Evolutionary conservation across 2,113 vertebrate genomes (phyloP), one percentile per base, ranked within the genome.

Genomic region (Chamaetylas fuelleborni): DNA sequence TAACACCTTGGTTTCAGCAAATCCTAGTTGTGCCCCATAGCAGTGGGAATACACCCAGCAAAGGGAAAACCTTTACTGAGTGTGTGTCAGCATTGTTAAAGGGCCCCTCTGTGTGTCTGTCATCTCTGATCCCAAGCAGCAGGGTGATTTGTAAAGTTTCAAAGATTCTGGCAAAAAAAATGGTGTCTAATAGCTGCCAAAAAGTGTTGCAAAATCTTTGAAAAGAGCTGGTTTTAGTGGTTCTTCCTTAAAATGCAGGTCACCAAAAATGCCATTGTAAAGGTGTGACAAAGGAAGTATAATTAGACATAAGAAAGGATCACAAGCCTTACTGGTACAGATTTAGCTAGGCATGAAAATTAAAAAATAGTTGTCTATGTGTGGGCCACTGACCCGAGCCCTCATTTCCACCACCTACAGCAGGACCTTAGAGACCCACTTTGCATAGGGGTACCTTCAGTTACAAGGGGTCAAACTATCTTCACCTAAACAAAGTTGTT

Each of bases 291-390:
- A 48, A 78, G 47, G 23, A 82, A 65, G 8, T 20, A 22, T 19
- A 61, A 54, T 70, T 86, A 70, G 54, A 13, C 3, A 1, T 62
- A 66, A 86, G 54, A 88, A 69, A 78, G 47, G 31, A 88, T 50
- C 5, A 1, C 42, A 81, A 54, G 9, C 0, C 1, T 54, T 83
- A 58, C 26, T 20, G 26, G 31, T 34, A 28, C 2, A 66, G 38
- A 47, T 54, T 45, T 70, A 83, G 4, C 33, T 15, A 10, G 28
- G 38, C 22, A 53, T 38, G 20, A 74, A 62, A 65, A 72, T 40
- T 5, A 19, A 8, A 91, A 29, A 17, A 5, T 3, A 29, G 6
- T 2, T 71, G 16, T 50, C 57, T 40, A 0, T 50, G 12, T 34
- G 28, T 26, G 7, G 12, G 18, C 7, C 40, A 51, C 43, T 60